Evolutionary conservation across 1,140 invertebrate genomes (phyloP), one percentile per base, ranked within the genome.

Genomic region (Bilobella aurantiaca): DNA sequence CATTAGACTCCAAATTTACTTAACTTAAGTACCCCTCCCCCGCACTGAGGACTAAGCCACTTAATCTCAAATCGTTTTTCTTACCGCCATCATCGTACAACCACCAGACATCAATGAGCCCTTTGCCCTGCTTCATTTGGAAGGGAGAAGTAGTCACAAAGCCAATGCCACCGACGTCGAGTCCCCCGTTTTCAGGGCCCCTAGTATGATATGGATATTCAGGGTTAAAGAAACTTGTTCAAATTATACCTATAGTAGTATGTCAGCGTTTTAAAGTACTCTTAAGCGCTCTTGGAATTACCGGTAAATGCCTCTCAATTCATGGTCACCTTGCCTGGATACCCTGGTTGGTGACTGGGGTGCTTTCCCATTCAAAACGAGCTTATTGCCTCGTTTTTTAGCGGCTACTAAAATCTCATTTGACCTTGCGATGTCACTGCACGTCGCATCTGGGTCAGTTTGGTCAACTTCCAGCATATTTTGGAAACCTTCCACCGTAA

Each of bases 51-150:
- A n/a, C n/a, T n/a, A n/a, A n/a, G n/a, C n/a, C n/a, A n/a, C n/a
- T n/a, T n/a, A n/a, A n/a, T n/a, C n/a, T n/a, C n/a, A n/a, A n/a
- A n/a, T 42, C 8, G 8, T 8, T 42, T 8, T n/a, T 32, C 16
- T 59, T 30, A 62, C 59, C 59, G 75, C 92, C 95, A 79, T 97
- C 94, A 78, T 97, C 95, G 78, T 96, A 97, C 56, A 97, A 77
- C 95, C 94, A 97, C 90, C 93, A 97, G 25, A 96, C 92, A 78
- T 97, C 93, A 67, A 97, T 87, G 0, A 84, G 87, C 28, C 91
- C 90, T 74, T 84, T 80, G 60, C 84, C 82, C 46, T 76, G 75
- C 64, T 77, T 77, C 2, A 71, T 62, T 49, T 74, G 73, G 70
- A 78, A 78, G 30, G 71, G 57, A 2, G 74, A 76, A 18, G 57